Evolutionary conservation across 2,888 invertebrate genomes (phyloP), one percentile per base, ranked within the genome.

Genomic region (Oxytorus armatus): DNA sequence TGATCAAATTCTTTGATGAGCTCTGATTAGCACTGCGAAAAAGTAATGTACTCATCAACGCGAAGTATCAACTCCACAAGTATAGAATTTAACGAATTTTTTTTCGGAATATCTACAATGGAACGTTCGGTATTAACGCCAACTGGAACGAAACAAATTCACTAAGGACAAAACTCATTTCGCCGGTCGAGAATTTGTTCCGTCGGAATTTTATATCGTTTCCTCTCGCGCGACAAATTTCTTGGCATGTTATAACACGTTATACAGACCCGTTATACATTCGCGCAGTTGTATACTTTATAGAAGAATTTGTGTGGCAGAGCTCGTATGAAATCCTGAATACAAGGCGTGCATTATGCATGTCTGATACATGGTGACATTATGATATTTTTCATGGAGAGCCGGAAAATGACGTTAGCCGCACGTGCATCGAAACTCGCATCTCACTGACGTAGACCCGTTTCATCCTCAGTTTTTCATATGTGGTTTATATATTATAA

Each of bases 321-420:
- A 51, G 36, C 55, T 55, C 55, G 68, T 18, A 49, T 33, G 49
- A 63, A 77, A 74, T 74, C 57, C 68, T 23, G 49, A 66, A 57
- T 55, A 82, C 84, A 79, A 70, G 82, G 77, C 77, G 86, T 82
- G 86, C 86, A 85, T 87, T 83, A 87, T 85, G 86, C 85, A 86
- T 86, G 80, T 63, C 83, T 80, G 85, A 85, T 85, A 85, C 83
- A 83, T 82, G 84, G 77, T 77, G 77, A 83, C 82, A 83, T 86
- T 85, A 82, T 84, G 84, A 85, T 86, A 85, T 84, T 86, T 86
- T 85, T 86, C 85, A 82, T 66, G 84, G 77, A 80, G 80, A 82
- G 72, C 76, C 73, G 79, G 81, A 80, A 82, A 86, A 84, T 84
- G 85, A 84, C 82, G 83, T 85, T 85, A 82, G 74, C 53, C 76